Evolutionary conservation across 1,140 invertebrate species (phyloP).

Genomic region (Oncopodura yosiiana): DNA sequence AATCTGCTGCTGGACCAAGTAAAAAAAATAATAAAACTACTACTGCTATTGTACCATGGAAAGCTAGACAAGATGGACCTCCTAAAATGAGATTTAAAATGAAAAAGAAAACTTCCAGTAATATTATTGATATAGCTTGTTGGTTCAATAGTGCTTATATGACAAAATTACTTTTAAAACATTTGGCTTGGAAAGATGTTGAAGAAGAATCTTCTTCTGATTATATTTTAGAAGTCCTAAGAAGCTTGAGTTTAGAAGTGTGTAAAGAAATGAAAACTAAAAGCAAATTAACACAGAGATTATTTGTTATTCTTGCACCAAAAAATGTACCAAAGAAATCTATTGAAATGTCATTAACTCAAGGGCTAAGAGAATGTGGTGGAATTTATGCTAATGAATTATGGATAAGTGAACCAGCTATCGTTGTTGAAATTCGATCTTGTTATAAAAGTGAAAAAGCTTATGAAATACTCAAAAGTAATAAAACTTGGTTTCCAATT

Average conservation of each 20-base stretch:
- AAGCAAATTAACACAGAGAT: no score
- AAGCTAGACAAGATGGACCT: not conserved
- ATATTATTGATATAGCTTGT: no score
- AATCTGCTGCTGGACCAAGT: no score
- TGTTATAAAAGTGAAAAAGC: not conserved
- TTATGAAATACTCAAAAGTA: slow-evolving; percentile 3
- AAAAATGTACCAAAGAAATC: slow-evolving; percentile 6
- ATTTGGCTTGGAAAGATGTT: no score
- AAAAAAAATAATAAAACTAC: no score
- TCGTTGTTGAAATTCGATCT: slow-evolving; percentile 14
- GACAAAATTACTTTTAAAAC: no score
- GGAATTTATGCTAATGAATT: slow-evolving; percentile 14
- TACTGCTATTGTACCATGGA: not conserved
- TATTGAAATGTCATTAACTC: slow-evolving; percentile 1
- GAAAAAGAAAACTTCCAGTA: no score
- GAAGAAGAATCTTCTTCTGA: no score
- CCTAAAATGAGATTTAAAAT: no score
- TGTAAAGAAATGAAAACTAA: not conserved
- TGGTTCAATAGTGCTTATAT: no score
- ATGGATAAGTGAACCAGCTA: slow-evolving; percentile 7
- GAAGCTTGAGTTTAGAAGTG: not conserved
- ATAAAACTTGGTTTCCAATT: slow-evolving; percentile 13
- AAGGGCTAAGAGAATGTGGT: slow-evolving; percentile 6
- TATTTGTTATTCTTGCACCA: slow-evolving; percentile 12
- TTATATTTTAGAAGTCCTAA: not conserved